These are phyloP conservation scores for Paralichthys olivaceus DNA, from an alignment of 2,113 vertebrate genomes.

Conservation along the genomic window DNA sequence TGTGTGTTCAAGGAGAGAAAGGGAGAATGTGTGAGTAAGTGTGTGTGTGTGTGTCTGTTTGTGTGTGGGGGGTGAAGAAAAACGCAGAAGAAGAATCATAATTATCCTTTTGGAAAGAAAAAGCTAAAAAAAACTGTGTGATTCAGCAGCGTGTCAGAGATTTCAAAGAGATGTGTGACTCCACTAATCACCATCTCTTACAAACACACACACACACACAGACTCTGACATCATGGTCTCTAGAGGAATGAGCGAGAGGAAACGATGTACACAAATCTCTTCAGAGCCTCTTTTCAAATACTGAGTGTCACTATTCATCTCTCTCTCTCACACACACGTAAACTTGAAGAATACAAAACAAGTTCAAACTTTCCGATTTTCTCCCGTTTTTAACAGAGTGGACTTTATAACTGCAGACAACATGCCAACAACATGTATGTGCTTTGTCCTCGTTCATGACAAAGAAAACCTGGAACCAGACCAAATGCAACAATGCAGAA, in stretches of 20 bases:
- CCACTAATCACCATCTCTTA: constrained; percentile 17
- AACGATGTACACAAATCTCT: constrained; percentile 30
- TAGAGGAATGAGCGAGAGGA: constrained; percentile 39
- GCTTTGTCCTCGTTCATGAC: background rate
- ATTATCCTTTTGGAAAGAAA: constrained; percentile 4
- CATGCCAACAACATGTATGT: background rate
- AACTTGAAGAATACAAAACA: background rate
- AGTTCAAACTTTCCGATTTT: no score
- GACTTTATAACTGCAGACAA: background rate
- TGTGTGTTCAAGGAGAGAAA: background rate
- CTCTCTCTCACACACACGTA: constrained; percentile 12
- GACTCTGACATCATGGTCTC: constrained; percentile 39
- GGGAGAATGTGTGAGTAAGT: no score
- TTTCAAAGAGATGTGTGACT: constrained; percentile 48
- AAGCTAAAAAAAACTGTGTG: constrained; percentile 5
- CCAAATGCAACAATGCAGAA: background rate
- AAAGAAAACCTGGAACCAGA: background rate
- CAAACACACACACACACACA: constrained; percentile 28
- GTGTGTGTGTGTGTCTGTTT: background rate
- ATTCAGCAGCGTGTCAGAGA: constrained; percentile 41
- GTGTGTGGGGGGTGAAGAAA: constrained; percentile 10
- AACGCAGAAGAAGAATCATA: background rate
- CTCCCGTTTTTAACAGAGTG: background rate
- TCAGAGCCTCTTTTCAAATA: constrained; percentile 21
- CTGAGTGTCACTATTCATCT: constrained; percentile 39